Base-by-base conservation (phyloP, 1,140 invertebrate genomes). In the Thaumatotibia leucotreta region DNA sequence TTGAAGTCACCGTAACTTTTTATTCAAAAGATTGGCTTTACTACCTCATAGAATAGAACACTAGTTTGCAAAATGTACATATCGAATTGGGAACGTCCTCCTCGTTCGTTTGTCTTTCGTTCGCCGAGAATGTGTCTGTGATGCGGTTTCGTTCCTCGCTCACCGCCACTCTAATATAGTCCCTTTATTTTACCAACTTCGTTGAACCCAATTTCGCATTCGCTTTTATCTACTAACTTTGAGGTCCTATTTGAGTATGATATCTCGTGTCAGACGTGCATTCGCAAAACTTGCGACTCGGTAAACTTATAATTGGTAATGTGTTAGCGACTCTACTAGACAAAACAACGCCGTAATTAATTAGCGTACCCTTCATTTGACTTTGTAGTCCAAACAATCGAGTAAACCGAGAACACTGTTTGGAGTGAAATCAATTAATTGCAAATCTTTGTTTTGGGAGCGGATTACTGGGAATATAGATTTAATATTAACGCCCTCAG, bases 341-440 rank as follows among this genome's bases (percentile, higher is more conserved):
- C 52, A 58, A 58, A 58, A 58, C 52, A 58, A 58, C 27, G 23
- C 52, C 24, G 11, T 58, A 31, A 58, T 54, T 54, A 54, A 54
- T 58, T 31, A 58, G 52, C 52, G 24, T 31, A 58, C 27, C 52
- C 23, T 58, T 58, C 52, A 24, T 58, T 58, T 58, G 52, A 31
- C 52, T 58, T 58, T 58, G 50, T 14, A 27, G 22, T 17, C 52
- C 52, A 29, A 31, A 58, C 52, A 58, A 58, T 31, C 11, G 27
- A 24, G 52, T 58, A 29, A 29, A 27, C 52, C 3, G 24, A 31
- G 24, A 29, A 58, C 24, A 27, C 23, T 54, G 52, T 58, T 58
- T 58, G 29, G 24, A 58, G 17, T 58, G n/a, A 58, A 14, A 29
- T 58, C 1, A 24, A 58, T 58, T 58, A 24, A 58, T 58, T 58